Base-by-base conservation (phyloP, 2,888 invertebrate genomes). In the Elmis aenea region DNA sequence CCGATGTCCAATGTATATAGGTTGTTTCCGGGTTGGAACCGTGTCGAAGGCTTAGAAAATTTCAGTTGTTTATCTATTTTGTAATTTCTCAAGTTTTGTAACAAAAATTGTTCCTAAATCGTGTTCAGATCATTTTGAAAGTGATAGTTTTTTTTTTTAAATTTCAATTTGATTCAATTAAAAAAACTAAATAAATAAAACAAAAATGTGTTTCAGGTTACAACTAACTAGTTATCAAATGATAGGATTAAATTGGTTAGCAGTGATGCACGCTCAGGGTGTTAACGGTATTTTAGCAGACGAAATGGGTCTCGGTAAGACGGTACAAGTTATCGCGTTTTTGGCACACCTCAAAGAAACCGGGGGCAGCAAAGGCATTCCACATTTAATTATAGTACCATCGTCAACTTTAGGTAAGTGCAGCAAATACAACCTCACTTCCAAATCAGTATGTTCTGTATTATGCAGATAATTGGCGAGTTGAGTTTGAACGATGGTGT, bases 281-380 rank as follows among this genome's bases (percentile, higher is more conserved):
- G 83, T 96, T 23, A 95, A 95, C 58, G 93, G 93, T 0, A 95
- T 97, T 55, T 71, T 97, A 45, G 96, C 95, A 0, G 96, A 97
- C 64, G 96, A 97, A 72, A 97, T 97, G 96, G 93, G 93, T 0
- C 71, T 94, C 2, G 93, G 93, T 3, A 94, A 94, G 70, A 94
- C 94, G 0, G 83, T 94, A 45, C 93, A 94, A 66, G 84, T 92
- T n/a, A 91, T 94, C 46, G 81, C 93, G 0, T 93, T 93, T 67
- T 72, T 94, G 1, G 87, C 92, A 0, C 86, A 94, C 61, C 71
- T 96, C 9, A 85, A 91, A 66, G 88, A 94, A 61, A 78, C 80
- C 0, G 79, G 79, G 1, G 77, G 81, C 25, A 74, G 77, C 1
- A 73, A 73, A 43, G 39, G 29, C 2, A 31, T 25, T 24, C 90